A percentile compares a stretch with the other conserved stretches of the same genome.
Conservation (phyloP, 2,797 vertebrate genomes). For the Trachops cirrhosus region DNA sequence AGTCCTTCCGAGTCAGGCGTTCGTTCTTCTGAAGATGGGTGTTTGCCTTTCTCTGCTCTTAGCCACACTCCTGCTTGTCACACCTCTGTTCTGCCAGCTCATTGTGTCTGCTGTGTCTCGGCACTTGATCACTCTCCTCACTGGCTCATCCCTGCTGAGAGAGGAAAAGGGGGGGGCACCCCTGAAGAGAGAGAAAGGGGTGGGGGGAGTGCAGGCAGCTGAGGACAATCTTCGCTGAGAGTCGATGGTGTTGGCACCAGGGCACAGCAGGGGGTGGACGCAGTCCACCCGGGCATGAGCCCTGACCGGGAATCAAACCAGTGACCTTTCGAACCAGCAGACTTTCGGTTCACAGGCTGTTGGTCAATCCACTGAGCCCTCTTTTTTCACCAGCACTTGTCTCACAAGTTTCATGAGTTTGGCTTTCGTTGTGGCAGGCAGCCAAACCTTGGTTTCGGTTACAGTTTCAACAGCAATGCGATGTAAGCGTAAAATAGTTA, state of each 20-base stretch:
- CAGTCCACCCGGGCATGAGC: not conserved
- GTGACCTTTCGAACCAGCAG: not conserved
- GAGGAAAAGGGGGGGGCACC: fast-evolving
- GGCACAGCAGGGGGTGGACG: not conserved
- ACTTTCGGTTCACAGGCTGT: too few species aligned
- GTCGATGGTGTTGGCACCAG: not conserved
- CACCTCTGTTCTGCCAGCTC: not conserved
- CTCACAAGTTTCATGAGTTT: not conserved
- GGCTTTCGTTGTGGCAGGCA: not conserved
- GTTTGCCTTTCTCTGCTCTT: not conserved
- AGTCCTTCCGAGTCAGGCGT: not conserved
- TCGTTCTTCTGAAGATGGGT: not conserved
- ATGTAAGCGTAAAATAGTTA: not conserved
- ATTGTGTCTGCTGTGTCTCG: fast-evolving
- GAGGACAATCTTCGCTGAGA: not conserved
- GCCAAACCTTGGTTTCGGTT: not conserved
- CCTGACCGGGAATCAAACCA: not conserved
- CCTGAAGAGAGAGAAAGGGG: not conserved
- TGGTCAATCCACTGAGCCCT: not conserved
- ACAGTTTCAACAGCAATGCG: not conserved
- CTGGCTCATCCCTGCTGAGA: not conserved
- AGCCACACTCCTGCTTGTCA: not conserved
- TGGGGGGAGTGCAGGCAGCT: not conserved
- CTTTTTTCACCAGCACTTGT: not conserved
- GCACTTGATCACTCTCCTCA: not conserved